A percentile compares a stretch with the other conserved stretches of the same genome.
Conservation (phyloP, 2,797 vertebrate species). For the Acanthiza pusilla region DNA sequence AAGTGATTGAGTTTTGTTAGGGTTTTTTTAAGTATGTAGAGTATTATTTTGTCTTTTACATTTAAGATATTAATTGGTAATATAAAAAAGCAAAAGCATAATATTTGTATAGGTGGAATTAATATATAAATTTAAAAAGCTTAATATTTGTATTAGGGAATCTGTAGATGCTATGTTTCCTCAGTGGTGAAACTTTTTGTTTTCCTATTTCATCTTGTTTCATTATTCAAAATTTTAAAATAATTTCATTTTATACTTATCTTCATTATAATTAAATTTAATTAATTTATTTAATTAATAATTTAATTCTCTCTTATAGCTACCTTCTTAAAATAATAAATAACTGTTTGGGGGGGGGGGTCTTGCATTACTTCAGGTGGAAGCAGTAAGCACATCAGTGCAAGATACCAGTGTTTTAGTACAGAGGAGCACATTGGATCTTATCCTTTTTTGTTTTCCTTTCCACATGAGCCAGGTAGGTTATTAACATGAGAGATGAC, state of each 20-base stretch:
- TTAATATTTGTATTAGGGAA: neutral
- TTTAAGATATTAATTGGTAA: neutral
- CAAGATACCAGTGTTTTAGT: conserved; percentile 97
- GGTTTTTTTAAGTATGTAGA: neutral
- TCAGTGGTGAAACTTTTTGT: neutral
- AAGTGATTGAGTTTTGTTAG: neutral
- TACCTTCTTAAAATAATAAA: neutral
- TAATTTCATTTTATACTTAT: neutral
- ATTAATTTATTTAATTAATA: too few species aligned
- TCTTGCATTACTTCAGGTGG: conserved; percentile 81
- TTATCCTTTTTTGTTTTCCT: conserved; percentile 98
- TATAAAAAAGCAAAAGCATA: neutral
- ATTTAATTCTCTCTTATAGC: neutral
- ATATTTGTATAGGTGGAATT: neutral
- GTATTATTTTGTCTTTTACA: neutral
- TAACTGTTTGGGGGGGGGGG: neutral
- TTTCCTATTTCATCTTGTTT: neutral
- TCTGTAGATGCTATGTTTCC: neutral
- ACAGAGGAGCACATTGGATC: conserved; percentile 95
- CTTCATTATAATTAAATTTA: neutral
- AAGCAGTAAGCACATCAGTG: conserved; percentile 97
- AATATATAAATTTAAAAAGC: neutral
- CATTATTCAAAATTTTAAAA: neutral
- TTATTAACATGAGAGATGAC: neutral
- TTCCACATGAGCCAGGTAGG: conserved; percentile 98